phyloP scores from a whole-genome alignment of 1,140 invertebrate genomes.

The Rhagoletis zephyria region DNA sequence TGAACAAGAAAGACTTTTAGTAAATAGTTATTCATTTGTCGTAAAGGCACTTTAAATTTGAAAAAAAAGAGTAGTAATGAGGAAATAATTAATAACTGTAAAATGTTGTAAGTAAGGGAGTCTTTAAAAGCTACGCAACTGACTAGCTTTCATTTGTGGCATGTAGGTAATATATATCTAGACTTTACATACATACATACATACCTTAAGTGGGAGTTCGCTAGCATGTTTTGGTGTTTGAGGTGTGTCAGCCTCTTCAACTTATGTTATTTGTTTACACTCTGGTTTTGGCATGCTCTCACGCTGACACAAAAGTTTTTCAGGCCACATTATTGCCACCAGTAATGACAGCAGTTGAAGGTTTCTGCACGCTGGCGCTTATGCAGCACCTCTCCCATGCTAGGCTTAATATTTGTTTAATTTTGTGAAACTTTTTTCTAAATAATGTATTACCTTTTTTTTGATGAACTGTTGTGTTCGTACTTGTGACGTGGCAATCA shows the following conservation, averaged over 20 bases:
- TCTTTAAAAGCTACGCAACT: neutral
- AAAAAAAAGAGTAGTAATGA: neutral
- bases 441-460: neutral
- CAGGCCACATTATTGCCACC: constrained; percentile 45
- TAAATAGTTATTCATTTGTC: neutral
- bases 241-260: neutral
- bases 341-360: constrained; percentile 50
- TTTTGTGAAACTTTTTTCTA: neutral
- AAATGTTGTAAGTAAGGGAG: neutral
- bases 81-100: neutral
- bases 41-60: neutral
- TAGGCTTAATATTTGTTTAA: constrained; percentile 4
- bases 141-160: neutral
- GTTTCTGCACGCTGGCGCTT: neutral
- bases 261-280: constrained; percentile 29
- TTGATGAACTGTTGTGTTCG: neutral
- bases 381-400: neutral
- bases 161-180: neutral
- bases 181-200: neutral
- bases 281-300: neutral
- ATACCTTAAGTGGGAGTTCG: neutral
- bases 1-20: neutral
- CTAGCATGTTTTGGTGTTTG: neutral
- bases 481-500: constrained; percentile 20
- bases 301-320: constrained; percentile 40